Percentiles rank a stretch among this genome's conserved stretches.
These are phyloP conservation scores for Phylloscopus whistleri DNA, from an alignment of 2,113 vertebrate genomes.

Conservation along the genomic window DNA sequence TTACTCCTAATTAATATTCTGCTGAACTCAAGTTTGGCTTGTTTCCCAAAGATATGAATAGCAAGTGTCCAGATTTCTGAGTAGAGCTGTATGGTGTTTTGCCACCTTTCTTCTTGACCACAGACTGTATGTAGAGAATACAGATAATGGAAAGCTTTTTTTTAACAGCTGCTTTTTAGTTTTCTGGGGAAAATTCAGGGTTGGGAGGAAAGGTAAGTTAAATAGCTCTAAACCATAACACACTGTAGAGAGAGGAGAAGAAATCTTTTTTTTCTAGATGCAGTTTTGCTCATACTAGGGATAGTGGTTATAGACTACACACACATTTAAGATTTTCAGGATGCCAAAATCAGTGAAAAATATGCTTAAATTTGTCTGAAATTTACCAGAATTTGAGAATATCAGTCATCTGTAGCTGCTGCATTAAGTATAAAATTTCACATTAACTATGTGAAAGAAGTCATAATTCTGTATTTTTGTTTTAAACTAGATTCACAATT, in stretches of 20 bases:
- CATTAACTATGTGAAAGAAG: not conserved
- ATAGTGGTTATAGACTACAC: not conserved
- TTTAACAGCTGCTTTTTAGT: not conserved
- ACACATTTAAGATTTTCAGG: not conserved
- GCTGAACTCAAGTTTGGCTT: not conserved
- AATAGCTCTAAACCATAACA: not conserved
- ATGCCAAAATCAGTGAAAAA: not conserved
- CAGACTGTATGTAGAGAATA: not conserved
- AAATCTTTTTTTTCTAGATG: not conserved
- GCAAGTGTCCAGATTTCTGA: not conserved
- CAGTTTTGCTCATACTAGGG: not conserved
- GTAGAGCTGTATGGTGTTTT: not conserved
- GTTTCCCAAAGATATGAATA: not conserved
- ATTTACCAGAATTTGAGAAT: not conserved
- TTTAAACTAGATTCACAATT: not conserved
- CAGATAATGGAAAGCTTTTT: not conserved
- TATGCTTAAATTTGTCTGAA: not conserved
- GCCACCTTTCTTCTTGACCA: not conserved
- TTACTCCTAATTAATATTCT: not conserved
- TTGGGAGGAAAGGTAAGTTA: not conserved
- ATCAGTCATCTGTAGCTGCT: not conserved
- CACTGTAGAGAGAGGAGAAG: not conserved
- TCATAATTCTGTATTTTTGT: not conserved
- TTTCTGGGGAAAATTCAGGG: not conserved
- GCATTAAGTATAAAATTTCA: not conserved